These are phyloP conservation scores for Petrosia ficiformis DNA, from an alignment of 37 sponge, comb jelly and placozoan species.

Conservation along the genomic window DNA sequence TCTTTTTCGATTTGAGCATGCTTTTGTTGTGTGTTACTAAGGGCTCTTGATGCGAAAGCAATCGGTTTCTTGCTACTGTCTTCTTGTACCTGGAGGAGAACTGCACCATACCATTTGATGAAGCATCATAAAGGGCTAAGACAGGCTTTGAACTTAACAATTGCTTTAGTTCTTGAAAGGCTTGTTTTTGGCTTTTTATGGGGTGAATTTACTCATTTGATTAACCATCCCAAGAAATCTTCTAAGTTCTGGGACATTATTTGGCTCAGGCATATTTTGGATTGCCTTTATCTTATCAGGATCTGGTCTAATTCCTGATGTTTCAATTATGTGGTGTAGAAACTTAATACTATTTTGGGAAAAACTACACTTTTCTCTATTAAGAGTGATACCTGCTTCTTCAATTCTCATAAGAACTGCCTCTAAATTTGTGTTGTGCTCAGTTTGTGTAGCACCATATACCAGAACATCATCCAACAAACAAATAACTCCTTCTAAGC, in stretches of 20 bases:
- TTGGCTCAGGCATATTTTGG: slow-evolving; percentile 14
- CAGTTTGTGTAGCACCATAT: slow-evolving; percentile 19
- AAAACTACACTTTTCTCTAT: slow-evolving; percentile 38
- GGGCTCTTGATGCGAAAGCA: slow-evolving; percentile 40
- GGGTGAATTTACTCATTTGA: slow-evolving; percentile 34
- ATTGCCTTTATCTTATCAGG: slow-evolving; percentile 42
- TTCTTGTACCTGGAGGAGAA: slow-evolving; percentile 26
- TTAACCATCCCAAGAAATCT: slow-evolving; percentile 52
- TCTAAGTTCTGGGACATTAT: slow-evolving; percentile 17
- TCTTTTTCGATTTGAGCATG: slow-evolving; percentile 65
- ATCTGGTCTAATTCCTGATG: slow-evolving; percentile 22
- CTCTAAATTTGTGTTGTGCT: slow-evolving; percentile 31
- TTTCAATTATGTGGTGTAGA: slow-evolving; percentile 44
- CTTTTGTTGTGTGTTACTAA: slow-evolving; percentile 28
- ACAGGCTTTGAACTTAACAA: slow-evolving; percentile 8
- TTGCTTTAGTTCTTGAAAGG: slow-evolving; percentile 28
- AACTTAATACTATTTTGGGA: slow-evolving; percentile 20
- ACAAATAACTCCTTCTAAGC: slow-evolving; percentile 38
- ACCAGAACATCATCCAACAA: slow-evolving; percentile 35
- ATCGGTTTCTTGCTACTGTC: slow-evolving; percentile 28
- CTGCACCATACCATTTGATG: slow-evolving; percentile 30
- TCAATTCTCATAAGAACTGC: slow-evolving; percentile 14
- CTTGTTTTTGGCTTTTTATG: slow-evolving; percentile 18
- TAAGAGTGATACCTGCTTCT: slow-evolving; percentile 31
- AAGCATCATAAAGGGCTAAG: slow-evolving; percentile 34